Evolutionary conservation across 2,797 vertebrate genomes (phyloP), one percentile per base, ranked within the genome.

Genomic region (Anguilla anguilla): DNA sequence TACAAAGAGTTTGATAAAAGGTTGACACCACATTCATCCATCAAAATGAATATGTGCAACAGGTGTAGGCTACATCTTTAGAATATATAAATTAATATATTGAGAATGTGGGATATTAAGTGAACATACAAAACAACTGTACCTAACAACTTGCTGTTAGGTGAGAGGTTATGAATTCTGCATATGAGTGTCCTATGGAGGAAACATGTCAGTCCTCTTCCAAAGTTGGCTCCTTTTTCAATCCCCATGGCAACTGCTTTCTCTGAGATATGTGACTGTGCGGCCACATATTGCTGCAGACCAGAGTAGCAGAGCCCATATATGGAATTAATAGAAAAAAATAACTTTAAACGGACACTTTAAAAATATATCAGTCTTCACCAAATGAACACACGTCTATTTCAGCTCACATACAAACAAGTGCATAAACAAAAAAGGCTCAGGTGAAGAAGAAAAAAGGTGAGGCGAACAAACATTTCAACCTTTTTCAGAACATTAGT

Each of bases 201-300:
- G 15, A 77, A 77, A 82, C 46, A 82, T 49, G 22, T 82, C 79
- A 25, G 17, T 22, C 79, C 43, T 51, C 43, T 25, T 19, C 46
- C 79, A 82, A 49, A 82, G 43, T 82, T 82, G 46, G 79, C 79
- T n/a, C 43, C 7, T 82, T 82, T 82, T 82, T 49, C 79, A 82
- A 82, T 49, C 46, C 46, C 19, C 79, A 51, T 82, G 46, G 43
- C 25, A n/a, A 49, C 79, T 49, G 46, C 46, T 82, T 82, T 82
- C 79, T 49, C 43, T 51, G 79, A 51, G 43, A 51, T 82, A 35
- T 51, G 46, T n/a, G 46, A 79, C 74, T 82, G 46, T 82, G 79
- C 10, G 35, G 46, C 39, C 74, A 77, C 74, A 77, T 35, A 77
- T 77, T 77, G 35, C 19, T 77, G 74, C 74, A 77, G 74, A 35